Evolutionary conservation across 1,140 invertebrate species (phyloP).

Genomic region (Cephus cinctus): DNA sequence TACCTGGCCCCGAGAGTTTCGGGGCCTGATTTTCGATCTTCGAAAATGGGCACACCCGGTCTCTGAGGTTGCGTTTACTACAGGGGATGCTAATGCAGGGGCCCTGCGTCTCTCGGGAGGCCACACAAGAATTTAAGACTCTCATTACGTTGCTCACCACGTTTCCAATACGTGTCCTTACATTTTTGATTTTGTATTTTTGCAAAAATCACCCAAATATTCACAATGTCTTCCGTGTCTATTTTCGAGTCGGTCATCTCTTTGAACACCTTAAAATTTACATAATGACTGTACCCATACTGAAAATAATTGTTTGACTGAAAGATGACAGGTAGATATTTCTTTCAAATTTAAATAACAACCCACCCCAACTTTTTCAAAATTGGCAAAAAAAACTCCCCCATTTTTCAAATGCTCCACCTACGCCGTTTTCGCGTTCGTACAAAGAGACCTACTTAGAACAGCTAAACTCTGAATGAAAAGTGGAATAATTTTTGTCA

Average conservation of each 20-base stretch:
- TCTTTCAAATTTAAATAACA: too few relatives aligned
- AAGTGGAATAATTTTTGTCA: background rate
- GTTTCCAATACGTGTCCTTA: conserved; percentile 23
- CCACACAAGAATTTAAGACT: conserved; percentile 24
- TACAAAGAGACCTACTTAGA: too few relatives aligned
- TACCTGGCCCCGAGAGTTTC: background rate
- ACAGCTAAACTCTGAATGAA: background rate
- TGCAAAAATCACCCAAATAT: background rate
- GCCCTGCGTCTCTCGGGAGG: conserved; percentile 1
- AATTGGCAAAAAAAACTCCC: too few relatives aligned
- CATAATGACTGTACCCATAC: too few relatives aligned
- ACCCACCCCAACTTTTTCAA: too few relatives aligned
- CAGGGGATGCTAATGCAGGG: conserved; percentile 29
- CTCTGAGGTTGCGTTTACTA: too few relatives aligned
- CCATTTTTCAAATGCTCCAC: too few relatives aligned
- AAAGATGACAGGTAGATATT: too few relatives aligned
- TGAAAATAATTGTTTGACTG: too few relatives aligned
- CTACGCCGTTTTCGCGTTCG: too few relatives aligned
- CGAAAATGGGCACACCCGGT: too few relatives aligned
- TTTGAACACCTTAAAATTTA: background rate
- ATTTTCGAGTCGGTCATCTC: background rate
- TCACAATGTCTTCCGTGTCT: background rate
- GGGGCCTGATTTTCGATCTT: too few relatives aligned
- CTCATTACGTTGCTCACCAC: conserved; percentile 25
- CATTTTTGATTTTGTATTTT: conserved; percentile 6